Conservation (phyloP, 2,888 invertebrate genomes). For the Rhodophaea formosa region DNA sequence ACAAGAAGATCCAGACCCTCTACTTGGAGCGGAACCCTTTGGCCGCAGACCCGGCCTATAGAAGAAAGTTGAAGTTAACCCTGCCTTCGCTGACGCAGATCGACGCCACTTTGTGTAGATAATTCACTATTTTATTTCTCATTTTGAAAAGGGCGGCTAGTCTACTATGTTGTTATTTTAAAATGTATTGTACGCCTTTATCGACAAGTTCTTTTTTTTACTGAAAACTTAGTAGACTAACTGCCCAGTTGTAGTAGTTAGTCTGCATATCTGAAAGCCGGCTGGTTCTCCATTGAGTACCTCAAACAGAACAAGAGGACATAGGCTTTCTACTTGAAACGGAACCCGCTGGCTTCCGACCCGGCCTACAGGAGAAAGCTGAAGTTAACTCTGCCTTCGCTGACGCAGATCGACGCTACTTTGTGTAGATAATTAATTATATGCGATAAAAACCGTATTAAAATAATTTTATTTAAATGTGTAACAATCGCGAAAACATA, state of each 20-base stretch:
- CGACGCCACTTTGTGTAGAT: constrained; percentile 96
- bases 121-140: constrained; percentile 39
- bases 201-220: too few species aligned
- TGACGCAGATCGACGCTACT: constrained; percentile 97
- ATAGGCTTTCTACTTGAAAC: constrained; percentile 94
- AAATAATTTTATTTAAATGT: too few species aligned
- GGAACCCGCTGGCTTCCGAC: constrained; percentile 92
- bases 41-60: constrained; percentile 89
- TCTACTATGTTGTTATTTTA: constrained; percentile 15
- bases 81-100: constrained; percentile 94
- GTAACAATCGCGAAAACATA: too few species aligned
- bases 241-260: too few species aligned
- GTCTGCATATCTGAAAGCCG: constrained; percentile 79
- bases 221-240: too few species aligned
- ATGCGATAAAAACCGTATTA: too few species aligned
- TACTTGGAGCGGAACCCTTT: constrained; percentile 97
- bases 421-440: constrained; percentile 92
- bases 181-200: too few species aligned
- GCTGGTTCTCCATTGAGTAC: constrained; percentile 91
- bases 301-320: constrained; percentile 85
- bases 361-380: constrained; percentile 95
- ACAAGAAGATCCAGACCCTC: constrained; percentile 88
- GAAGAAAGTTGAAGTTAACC: constrained; percentile 93
- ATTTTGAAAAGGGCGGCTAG: constrained; percentile 16
- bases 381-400: constrained; percentile 90